Percentiles rank a stretch among this genome's conserved stretches.
These are phyloP conservation scores for Apamea crenata DNA, from an alignment of 2,888 invertebrate species.

Conservation along the genomic window DNA sequence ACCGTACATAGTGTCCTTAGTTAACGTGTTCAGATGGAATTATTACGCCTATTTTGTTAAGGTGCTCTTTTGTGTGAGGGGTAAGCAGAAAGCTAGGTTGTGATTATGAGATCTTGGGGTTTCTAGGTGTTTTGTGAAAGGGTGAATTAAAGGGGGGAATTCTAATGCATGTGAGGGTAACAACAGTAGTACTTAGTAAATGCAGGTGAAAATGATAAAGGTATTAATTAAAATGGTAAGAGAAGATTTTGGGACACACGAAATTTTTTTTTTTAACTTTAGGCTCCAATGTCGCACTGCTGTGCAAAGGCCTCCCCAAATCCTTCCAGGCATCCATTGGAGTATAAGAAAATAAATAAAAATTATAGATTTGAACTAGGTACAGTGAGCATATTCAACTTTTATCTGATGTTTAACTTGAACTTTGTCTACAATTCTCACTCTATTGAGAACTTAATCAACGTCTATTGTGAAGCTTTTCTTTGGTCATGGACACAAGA, in stretches of 20 bases:
- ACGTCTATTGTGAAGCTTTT: background rate
- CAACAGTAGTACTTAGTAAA: background rate
- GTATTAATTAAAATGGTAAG: background rate
- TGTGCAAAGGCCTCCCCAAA: too few relatives aligned
- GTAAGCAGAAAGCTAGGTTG: slow-evolving; percentile 35
- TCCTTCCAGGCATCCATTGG: too few relatives aligned
- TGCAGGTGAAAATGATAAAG: background rate
- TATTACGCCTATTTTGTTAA: slow-evolving; percentile 54
- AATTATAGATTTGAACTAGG: background rate
- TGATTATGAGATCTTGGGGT: slow-evolving; percentile 39
- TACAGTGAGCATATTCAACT: background rate
- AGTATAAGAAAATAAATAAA: background rate
- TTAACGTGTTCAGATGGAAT: slow-evolving; percentile 68
- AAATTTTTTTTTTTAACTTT: background rate
- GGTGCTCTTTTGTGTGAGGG: slow-evolving; percentile 47
- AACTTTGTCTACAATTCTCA: background rate
- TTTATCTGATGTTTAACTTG: too few relatives aligned
- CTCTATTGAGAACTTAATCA: background rate
- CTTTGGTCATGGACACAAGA: background rate
- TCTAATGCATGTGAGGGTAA: slow-evolving; percentile 10
- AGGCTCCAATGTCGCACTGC: too few relatives aligned
- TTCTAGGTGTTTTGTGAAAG: slow-evolving; percentile 1
- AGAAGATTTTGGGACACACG: background rate
- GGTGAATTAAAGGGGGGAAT: slow-evolving; percentile 7
- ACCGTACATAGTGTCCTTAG: slow-evolving; percentile 81